A percentile compares a stretch with the other conserved stretches of the same genome.
phyloP scores from a whole-genome alignment of 2,797 vertebrate genomes.

The Salarias fasciatus region DNA sequence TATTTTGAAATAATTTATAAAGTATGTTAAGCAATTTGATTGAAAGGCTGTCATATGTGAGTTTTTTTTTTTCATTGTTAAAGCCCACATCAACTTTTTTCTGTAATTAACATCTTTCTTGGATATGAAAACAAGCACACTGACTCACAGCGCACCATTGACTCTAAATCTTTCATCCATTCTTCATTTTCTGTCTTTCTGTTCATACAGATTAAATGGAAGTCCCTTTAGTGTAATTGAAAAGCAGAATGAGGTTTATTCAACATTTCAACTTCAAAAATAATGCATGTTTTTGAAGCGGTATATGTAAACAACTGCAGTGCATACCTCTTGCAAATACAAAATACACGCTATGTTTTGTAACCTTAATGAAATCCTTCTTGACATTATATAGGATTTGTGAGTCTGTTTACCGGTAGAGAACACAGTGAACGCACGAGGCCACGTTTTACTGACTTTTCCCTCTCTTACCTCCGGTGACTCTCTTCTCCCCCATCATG shows the following conservation, averaged over 20 bases:
- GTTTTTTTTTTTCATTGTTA: constrained; percentile 22
- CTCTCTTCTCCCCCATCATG: constrained; percentile 23
- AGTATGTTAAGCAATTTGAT: constrained; percentile 17
- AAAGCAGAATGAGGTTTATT: constrained; percentile 37
- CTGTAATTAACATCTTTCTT: constrained; percentile 6
- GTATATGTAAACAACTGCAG: constrained; percentile 44
- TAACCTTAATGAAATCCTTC: constrained; percentile 36
- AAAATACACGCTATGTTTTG: constrained; percentile 18
- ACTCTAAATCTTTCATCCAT: constrained; percentile 18
- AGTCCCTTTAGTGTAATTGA: constrained; percentile 35
- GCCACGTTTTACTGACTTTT: constrained; percentile 43
- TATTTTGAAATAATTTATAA: constrained; percentile 27
- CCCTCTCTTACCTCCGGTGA: constrained; percentile 21
- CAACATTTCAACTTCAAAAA: constrained; percentile 48
- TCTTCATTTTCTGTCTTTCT: constrained; percentile 26
- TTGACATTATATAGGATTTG: constrained; percentile 42
- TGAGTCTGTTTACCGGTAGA: constrained; percentile 43
- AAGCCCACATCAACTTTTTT: constrained; percentile 26
- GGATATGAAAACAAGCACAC: constrained; percentile 36
- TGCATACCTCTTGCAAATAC: constrained; percentile 40
- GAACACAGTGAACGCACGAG: constrained; percentile 46
- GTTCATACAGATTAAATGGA: constrained; percentile 30
- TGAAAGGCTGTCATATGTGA: constrained; percentile 30
- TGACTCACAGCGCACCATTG: not conserved
- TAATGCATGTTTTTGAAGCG: constrained; percentile 31